Conservation (phyloP, 2,888 invertebrate species). For the Allophyes oxyacanthae region DNA sequence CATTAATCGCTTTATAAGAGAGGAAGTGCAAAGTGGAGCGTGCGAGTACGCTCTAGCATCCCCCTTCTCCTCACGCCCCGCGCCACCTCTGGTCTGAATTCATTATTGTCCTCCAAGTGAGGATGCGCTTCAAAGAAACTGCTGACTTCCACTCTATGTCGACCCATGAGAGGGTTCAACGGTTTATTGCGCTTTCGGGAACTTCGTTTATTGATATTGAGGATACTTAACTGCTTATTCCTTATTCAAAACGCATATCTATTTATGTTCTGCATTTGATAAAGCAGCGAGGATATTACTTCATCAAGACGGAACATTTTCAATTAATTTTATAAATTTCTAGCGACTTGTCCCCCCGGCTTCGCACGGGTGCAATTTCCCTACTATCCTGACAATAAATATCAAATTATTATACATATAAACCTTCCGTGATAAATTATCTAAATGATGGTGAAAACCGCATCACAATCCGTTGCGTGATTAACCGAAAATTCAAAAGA, state of each 20-base stretch:
- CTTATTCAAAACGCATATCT: constrained; percentile 31
- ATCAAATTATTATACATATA: too few relatives aligned
- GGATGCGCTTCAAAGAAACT: constrained; percentile 85
- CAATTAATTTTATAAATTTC: too few relatives aligned
- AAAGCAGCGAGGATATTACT: too few relatives aligned
- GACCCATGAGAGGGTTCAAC: constrained; percentile 70
- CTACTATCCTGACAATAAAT: too few relatives aligned
- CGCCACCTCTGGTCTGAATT: constrained; percentile 77
- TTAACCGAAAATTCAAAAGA: too few relatives aligned
- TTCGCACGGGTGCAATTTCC: too few relatives aligned
- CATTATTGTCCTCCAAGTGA: constrained; percentile 83
- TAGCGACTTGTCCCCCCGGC: too few relatives aligned
- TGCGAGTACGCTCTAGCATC: constrained; percentile 76
- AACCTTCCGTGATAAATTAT: too few relatives aligned
- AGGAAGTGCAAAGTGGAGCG: constrained; percentile 84
- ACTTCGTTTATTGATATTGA: constrained; percentile 72
- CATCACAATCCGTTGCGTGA: too few relatives aligned
- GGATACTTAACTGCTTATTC: constrained; percentile 50
- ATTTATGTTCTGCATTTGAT: constrained; percentile 17
- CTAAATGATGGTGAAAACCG: too few relatives aligned
- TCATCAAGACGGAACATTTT: too few relatives aligned
- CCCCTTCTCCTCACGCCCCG: constrained; percentile 52
- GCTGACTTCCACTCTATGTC: constrained; percentile 78
- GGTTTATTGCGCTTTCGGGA: constrained; percentile 80
- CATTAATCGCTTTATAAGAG: constrained; percentile 85